Base-by-base conservation (phyloP, 2,888 invertebrate species). In the Unio pictorum region DNA sequence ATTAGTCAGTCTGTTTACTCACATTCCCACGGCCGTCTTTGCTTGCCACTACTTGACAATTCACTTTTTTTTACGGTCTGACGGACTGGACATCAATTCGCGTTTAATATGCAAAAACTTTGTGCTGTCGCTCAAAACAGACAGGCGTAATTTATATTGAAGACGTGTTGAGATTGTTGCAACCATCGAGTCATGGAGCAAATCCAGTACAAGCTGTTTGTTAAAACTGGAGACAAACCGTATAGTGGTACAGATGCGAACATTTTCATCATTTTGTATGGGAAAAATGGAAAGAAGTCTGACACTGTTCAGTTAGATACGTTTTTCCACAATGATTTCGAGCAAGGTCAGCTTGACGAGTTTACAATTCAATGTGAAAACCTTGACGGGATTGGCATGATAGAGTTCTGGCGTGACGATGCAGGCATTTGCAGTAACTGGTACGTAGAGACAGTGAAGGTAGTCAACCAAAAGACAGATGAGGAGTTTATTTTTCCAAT, bases 151-250 rank as follows among this genome's bases (percentile, higher is more conserved):
- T 15, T 11, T 45, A 11, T 3, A 11, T 45, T 45, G 45, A 45
- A 45, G 8, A 15, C 3, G 15, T 45, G 15, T 45, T 45, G 15
- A 45, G 45, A 45, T 45, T 45, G 15, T 11, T 45, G 15, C 45
- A 15, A 15, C 45, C 45, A 15, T 45, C 15, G 45, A 45, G 45
- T 15, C 45, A 45, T 45, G 45, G 45, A 45, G 45, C 11, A 45
- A 45, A 15, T 45, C 45, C 11, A 45, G n/a, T 80, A 72, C 62
- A 71, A 74, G 67, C 80, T 91, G 23, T 87, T 89, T 67, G 90
- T 91, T 11, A 86, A 86, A 55, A 91, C 91, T 0, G 91, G 91
- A 2, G 91, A 91, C 78, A 83, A 87, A 30, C 83, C 85, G 62
- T 84, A 85, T 7, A 85, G 90, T 0, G 89, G 88, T 0, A 89